Evolutionary conservation across 2,797 vertebrate species (phyloP).

Genomic region (Paramormyrops hopkinsi): DNA sequence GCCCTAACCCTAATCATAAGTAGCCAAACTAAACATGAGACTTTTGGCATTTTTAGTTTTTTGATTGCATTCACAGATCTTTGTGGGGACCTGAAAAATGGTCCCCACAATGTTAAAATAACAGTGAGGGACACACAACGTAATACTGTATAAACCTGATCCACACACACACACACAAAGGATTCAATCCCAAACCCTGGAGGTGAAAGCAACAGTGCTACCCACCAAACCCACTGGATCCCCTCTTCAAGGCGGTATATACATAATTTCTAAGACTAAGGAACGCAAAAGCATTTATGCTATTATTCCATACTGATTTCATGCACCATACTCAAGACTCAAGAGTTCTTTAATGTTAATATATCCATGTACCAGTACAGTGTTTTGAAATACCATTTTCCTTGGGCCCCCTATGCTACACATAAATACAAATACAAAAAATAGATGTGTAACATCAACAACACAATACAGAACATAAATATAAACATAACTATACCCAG

Average conservation of each 20-base stretch:
- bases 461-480: neutral
- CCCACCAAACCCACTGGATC: neutral
- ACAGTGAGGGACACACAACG: no score
- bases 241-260: neutral
- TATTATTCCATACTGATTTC: neutral
- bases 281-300: neutral
- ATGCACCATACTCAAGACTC: neutral
- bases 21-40: no score
- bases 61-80: no score
- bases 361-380: neutral
- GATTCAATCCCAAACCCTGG: neutral
- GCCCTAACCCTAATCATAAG: no score
- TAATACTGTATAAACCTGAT: no score
- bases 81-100: no score
- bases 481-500: neutral
- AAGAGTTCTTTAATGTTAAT: neutral
- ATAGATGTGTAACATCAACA: neutral
- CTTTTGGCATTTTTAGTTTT: no score
- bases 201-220: neutral
- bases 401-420: neutral
- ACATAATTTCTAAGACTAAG: neutral
- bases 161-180: neutral
- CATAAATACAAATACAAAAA: neutral
- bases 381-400: neutral
- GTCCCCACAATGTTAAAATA: no score